A percentile compares a stretch with the other conserved stretches of the same genome.
Evolutionary conservation across 2,113 vertebrate genomes (phyloP).

Genomic region (Ciconia maguari): DNA sequence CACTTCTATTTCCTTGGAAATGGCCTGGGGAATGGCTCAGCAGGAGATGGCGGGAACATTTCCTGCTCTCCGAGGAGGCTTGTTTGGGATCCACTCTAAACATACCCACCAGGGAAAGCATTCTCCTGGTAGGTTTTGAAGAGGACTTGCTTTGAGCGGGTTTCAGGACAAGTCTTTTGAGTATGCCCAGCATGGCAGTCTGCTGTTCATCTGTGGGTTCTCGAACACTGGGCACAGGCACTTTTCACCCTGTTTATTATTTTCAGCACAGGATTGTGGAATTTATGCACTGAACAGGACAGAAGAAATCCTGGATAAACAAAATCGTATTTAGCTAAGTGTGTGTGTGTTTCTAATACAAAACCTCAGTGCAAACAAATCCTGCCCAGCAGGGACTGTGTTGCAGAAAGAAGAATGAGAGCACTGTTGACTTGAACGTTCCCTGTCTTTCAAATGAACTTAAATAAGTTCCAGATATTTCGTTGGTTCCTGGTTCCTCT

Average conservation of each 20-base stretch:
- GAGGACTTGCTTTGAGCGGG: not conserved
- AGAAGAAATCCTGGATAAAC: not conserved
- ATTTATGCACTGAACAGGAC: not conserved
- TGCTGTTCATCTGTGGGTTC: not conserved
- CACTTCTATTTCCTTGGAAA: not conserved
- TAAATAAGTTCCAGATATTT: not conserved
- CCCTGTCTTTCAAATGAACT: not conserved
- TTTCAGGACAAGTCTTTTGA: not conserved
- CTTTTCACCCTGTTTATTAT: not conserved
- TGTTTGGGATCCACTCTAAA: not conserved
- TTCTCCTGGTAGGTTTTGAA: not conserved
- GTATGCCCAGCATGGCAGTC: not conserved
- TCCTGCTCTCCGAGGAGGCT: not conserved
- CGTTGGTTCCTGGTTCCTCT: not conserved
- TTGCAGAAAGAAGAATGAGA: not conserved
- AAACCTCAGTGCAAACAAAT: slow-evolving; percentile 31
- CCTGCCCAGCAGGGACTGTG: not conserved
- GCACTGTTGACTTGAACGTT: not conserved
- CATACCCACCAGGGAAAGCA: not conserved
- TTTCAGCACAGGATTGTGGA: not conserved
- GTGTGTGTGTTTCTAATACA: slow-evolving; percentile 1
- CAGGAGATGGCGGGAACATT: fast-evolving
- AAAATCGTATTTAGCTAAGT: not conserved
- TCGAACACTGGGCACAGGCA: not conserved
- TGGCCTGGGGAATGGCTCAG: not conserved